A percentile compares a stretch with the other conserved stretches of the same genome.
Conservation (phyloP, 2,888 invertebrate genomes). For the Crematogaster levior region DNA sequence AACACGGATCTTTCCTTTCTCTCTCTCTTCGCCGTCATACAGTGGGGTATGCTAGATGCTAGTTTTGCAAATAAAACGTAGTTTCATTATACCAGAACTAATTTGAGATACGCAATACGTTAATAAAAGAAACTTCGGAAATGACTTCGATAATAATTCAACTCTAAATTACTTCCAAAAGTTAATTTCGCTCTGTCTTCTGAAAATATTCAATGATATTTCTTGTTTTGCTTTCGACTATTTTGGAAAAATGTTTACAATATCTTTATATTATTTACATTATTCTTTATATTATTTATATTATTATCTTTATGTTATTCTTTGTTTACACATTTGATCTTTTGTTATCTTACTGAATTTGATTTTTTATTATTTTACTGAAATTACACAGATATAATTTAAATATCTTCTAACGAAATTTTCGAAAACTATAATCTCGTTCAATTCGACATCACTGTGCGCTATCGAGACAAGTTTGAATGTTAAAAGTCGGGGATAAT, state of each 20-base stretch:
- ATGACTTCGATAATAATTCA: background rate
- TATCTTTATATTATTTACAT: background rate
- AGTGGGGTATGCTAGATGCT: background rate
- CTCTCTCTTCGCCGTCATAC: conserved; percentile 4
- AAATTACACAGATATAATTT: background rate
- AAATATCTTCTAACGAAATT: background rate
- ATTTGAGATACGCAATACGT: background rate
- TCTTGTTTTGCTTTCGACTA: background rate
- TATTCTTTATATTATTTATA: background rate
- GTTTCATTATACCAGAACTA: background rate
- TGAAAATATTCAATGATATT: background rate
- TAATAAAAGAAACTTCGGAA: background rate
- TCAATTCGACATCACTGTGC: background rate
- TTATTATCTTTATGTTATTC: too few relatives aligned
- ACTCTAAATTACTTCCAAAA: background rate
- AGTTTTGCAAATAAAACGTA: conserved; percentile 4
- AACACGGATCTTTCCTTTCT: conserved; percentile 21
- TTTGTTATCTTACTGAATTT: background rate
- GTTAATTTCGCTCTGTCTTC: background rate
- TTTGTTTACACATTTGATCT: too few relatives aligned
- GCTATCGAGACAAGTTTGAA: conserved; percentile 60
- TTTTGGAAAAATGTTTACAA: background rate
- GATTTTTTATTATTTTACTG: background rate
- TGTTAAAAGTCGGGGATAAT: conserved; percentile 67
- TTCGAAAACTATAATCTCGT: background rate